These are phyloP conservation scores for Corynorhinus townsendii DNA, from an alignment of 2,113 vertebrate genomes.

Conservation along the genomic window DNA sequence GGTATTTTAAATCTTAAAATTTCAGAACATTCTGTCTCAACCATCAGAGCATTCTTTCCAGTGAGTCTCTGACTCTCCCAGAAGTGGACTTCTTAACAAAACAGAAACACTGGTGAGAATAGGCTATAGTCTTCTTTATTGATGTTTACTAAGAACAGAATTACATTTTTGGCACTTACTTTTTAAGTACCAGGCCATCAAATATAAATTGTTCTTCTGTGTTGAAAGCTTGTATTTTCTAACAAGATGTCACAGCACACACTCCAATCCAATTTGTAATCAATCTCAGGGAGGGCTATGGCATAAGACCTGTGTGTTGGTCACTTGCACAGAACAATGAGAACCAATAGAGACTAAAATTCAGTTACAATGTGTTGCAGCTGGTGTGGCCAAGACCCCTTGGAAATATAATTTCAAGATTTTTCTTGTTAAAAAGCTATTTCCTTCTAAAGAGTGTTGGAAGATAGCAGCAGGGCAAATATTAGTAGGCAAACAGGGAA, in stretches of 20 bases:
- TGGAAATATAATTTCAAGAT: slow-evolving; percentile 71
- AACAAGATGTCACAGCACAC: slow-evolving; percentile 49
- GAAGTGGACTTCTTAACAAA: neutral
- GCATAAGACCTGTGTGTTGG: slow-evolving; percentile 52
- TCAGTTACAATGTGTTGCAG: slow-evolving; percentile 72
- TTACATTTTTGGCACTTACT: slow-evolving; percentile 26
- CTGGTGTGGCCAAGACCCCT: slow-evolving; percentile 71
- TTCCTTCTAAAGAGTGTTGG: slow-evolving; percentile 71
- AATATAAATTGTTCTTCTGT: slow-evolving; percentile 37
- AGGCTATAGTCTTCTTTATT: neutral
- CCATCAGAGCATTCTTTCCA: neutral
- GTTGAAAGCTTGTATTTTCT: slow-evolving; percentile 68
- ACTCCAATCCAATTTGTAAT: slow-evolving; percentile 60
- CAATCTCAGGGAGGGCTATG: slow-evolving; percentile 8
- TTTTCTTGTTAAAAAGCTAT: slow-evolving; percentile 79
- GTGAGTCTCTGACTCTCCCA: neutral
- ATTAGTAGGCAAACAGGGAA: slow-evolving; percentile 49
- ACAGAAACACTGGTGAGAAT: neutral
- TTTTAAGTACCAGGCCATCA: slow-evolving; percentile 43
- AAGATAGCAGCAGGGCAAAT: slow-evolving; percentile 70
- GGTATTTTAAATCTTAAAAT: neutral
- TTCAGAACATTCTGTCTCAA: neutral
- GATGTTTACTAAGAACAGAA: neutral
- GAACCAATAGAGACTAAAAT: slow-evolving; percentile 61
- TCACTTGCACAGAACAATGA: slow-evolving; percentile 68